These are phyloP conservation scores for Gymnobelideus leadbeateri DNA, from an alignment of 2,113 vertebrate species.

Conservation along the genomic window DNA sequence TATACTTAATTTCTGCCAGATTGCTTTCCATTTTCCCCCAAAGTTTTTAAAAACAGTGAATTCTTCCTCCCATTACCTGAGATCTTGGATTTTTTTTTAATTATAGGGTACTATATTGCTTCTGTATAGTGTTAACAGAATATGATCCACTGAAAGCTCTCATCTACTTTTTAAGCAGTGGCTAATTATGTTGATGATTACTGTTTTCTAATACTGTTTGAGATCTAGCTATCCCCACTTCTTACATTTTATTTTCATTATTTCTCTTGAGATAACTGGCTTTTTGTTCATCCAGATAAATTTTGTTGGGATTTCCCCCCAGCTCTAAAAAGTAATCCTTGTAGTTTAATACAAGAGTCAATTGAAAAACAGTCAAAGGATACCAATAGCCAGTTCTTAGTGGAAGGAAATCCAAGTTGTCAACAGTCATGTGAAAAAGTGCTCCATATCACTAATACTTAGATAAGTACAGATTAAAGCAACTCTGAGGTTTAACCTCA, in stretches of 20 bases:
- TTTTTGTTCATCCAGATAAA: background rate
- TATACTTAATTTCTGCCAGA: background rate
- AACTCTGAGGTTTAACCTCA: background rate
- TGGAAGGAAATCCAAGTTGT: background rate
- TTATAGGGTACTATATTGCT: background rate
- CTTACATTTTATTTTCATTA: background rate
- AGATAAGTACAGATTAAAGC: background rate
- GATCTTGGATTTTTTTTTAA: background rate
- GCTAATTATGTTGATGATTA: background rate
- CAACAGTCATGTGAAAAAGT: background rate
- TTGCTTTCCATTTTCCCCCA: background rate
- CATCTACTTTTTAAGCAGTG: background rate
- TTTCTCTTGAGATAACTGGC: background rate
- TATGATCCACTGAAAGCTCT: background rate
- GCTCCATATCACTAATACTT: background rate
- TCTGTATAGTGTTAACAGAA: background rate
- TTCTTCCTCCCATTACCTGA: background rate
- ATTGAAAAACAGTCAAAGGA: background rate
- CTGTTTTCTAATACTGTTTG: background rate
- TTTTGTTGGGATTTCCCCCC: background rate
- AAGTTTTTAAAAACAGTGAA: background rate
- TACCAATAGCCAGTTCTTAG: background rate
- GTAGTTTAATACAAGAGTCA: background rate
- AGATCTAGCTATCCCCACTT: background rate
- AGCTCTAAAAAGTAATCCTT: background rate